Conservation (phyloP, 2,113 vertebrate genomes). For the Dicaeum eximium region DNA sequence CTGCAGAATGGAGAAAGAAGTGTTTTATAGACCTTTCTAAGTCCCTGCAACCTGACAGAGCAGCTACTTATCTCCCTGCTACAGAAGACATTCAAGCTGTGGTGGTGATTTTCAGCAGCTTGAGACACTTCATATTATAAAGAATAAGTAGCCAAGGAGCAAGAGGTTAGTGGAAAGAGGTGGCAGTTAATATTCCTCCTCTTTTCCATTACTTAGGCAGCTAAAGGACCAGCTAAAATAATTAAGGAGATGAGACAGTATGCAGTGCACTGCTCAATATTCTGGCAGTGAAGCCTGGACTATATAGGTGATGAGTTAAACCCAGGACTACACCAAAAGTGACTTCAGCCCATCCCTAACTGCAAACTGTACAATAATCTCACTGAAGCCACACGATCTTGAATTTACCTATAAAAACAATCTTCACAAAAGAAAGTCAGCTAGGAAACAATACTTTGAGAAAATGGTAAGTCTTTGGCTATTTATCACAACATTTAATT, state of each 20-base stretch:
- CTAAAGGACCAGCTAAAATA: neutral
- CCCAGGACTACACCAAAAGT: neutral
- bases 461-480: neutral
- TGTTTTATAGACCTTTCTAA: neutral
- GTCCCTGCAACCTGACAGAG: neutral
- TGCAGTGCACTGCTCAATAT: neutral
- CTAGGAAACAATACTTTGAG: neutral
- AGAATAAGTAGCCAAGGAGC: neutral
- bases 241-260: neutral
- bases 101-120: neutral
- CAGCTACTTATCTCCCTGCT: neutral
- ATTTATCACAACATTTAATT: neutral
- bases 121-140: neutral
- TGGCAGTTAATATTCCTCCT: neutral
- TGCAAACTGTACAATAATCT: neutral
- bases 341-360: neutral
- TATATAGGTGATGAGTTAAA: neutral
- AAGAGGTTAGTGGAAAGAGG: neutral
- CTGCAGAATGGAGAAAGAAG: neutral
- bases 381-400: neutral
- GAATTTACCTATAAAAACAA: neutral
- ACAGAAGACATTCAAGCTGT: neutral
- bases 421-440: neutral
- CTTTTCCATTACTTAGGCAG: neutral
- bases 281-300: neutral